Evolutionary conservation across 2,113 vertebrate genomes (phyloP), one percentile per base, ranked within the genome.

Genomic region (Oreotrochilus melanogaster): DNA sequence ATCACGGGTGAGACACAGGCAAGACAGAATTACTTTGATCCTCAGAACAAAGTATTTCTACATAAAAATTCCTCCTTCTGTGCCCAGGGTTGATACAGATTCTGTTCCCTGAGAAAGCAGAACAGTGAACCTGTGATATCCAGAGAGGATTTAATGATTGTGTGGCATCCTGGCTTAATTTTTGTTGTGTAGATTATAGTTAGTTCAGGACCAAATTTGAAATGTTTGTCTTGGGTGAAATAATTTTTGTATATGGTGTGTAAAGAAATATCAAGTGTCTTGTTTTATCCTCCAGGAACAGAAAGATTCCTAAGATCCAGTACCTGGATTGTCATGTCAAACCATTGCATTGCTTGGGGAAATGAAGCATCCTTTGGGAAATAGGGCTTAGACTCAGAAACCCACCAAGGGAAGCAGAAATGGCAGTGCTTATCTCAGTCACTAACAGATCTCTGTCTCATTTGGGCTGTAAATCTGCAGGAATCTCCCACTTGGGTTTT

Each of bases 41-140:
- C 30, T 88, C 39, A 16, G 19, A 62, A 27, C 6, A 53, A 89
- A 81, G 18, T 48, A 48, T 48, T 48, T 23, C 23, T 48, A 11
- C 22, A 48, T 48, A 23, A 21, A 21, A 48, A 23, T 23, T 48
- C 48, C 48, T n/a, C 22, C 14, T 45, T 57, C 33, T 23, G 22
- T 42, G 51, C 16, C 33, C 2, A 9, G 39, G 8, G 7, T 50
- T 50, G 30, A 2, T 58, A 5, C 9, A 42, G 35, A 9, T 24
- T n/a, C 28, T 23, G 25, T 11, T 61, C n/a, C 50, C 50, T 66
- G 62, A 74, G 11, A 43, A 13, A 30, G 30, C n/a, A 51, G 22
- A 23, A 51, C 4, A 27, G 27, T 4, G 27, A 31, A 3, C 25
- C 62, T 33, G 0, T 12, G 30, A 21, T 39, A 5, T 2, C 7